Percentiles rank a stretch among this genome's conserved stretches.
Conservation (phyloP, 2,888 invertebrate species). For the Rotaria magnacalcarata region DNA sequence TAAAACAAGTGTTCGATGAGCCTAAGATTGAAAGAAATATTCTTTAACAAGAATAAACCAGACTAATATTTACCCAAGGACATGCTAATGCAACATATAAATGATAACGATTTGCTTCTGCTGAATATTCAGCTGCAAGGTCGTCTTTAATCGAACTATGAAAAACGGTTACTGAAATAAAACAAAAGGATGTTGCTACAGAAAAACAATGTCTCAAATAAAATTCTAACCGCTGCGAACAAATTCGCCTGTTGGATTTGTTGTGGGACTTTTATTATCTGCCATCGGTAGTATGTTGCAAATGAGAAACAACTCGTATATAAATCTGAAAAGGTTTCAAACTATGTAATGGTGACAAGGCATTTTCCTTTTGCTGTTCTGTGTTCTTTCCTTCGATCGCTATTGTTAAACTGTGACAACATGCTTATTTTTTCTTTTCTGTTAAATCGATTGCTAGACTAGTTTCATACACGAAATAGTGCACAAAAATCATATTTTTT, state of each 20-base stretch:
- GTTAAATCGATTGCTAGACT: no score
- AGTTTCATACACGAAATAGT: no score
- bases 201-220: not conserved
- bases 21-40: slow-evolving; percentile 44
- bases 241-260: not conserved
- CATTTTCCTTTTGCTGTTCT: not conserved
- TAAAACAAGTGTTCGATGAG: slow-evolving; percentile 52
- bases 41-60: not conserved
- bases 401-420: no score
- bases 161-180: not conserved
- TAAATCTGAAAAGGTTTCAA: not conserved
- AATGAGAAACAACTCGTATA: not conserved
- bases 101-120: slow-evolving; percentile 54
- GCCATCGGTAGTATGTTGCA: not conserved
- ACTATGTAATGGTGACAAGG: not conserved
- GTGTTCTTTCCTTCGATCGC: not conserved
- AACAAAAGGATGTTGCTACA: not conserved
- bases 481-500: no score
- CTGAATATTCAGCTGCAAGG: slow-evolving; percentile 53
- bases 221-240: not conserved
- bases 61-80: slow-evolving; percentile 50
- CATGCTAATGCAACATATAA: slow-evolving; percentile 56
- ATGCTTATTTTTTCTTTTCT: no score
- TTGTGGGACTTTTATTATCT: not conserved
- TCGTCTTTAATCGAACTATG: slow-evolving; percentile 50